phyloP scores from a whole-genome alignment of 2,888 invertebrate genomes.

The Sympetrum striolatum region DNA sequence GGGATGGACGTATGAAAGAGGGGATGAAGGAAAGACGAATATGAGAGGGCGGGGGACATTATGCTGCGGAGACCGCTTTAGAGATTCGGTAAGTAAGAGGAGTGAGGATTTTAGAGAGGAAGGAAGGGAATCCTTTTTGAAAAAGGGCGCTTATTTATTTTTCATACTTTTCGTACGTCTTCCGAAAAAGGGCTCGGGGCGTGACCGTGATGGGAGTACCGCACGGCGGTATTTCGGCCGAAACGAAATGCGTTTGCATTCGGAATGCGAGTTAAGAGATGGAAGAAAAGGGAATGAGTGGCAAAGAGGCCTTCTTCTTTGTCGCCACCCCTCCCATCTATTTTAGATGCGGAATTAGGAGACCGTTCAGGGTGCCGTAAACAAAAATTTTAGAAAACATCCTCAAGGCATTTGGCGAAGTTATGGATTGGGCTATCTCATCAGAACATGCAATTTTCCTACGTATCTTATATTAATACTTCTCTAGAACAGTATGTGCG shows the following conservation, averaged over 20 bases:
- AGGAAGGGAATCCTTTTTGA: not conserved
- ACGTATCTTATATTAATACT: too few species aligned
- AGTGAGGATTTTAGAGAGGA: not conserved
- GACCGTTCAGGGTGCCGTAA: not conserved
- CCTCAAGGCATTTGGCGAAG: too few species aligned
- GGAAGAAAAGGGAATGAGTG: not conserved
- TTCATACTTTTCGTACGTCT: conserved; percentile 32
- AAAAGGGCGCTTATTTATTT: conserved; percentile 33
- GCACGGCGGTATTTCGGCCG: conserved; percentile 40
- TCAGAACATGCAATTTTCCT: too few species aligned
- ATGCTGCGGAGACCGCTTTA: not conserved
- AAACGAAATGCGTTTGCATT: conserved; percentile 44
- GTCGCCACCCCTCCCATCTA: not conserved
- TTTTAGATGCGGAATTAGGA: not conserved
- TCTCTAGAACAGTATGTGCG: too few species aligned
- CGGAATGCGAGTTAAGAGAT: conserved; percentile 5
- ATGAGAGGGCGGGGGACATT: not conserved
- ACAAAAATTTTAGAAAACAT: too few species aligned
- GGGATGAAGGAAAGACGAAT: not conserved
- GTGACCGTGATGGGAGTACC: conserved; percentile 40
- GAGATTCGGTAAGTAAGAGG: not conserved
- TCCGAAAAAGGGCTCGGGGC: conserved; percentile 22
- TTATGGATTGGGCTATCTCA: too few species aligned
- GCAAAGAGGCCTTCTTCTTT: not conserved
- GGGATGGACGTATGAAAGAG: not conserved